Conservation (phyloP, 2,113 vertebrate species). For the Amazona guildingii region DNA sequence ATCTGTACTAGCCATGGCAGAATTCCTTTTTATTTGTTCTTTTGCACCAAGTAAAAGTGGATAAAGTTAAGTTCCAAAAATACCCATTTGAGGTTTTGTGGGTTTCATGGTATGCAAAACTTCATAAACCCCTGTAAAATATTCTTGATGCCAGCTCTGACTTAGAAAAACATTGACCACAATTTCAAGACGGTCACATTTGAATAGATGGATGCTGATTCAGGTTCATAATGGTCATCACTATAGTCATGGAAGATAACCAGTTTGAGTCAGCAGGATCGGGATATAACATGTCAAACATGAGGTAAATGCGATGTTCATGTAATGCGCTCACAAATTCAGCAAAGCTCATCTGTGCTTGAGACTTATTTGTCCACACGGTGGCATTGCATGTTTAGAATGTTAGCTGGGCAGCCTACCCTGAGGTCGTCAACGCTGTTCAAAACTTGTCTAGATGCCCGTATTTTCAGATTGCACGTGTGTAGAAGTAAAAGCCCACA, state of each 20-base stretch:
- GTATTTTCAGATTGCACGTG: fast-evolving
- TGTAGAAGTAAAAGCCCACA: background rate
- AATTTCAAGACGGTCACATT: background rate
- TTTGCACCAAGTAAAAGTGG: background rate
- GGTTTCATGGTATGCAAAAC: background rate
- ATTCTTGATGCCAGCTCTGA: background rate
- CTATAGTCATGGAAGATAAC: background rate
- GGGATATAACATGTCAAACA: background rate
- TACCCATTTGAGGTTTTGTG: fast-evolving
- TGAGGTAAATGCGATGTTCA: background rate
- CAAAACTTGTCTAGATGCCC: fast-evolving
- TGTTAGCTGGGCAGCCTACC: background rate
- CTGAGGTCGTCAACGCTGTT: fast-evolving
- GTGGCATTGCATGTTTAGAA: background rate
- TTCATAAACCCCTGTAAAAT: background rate
- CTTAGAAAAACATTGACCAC: background rate
- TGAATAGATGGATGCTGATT: background rate
- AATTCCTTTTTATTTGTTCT: background rate
- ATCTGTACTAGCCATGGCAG: background rate
- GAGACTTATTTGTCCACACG: background rate
- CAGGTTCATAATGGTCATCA: background rate
- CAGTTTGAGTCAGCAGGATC: background rate
- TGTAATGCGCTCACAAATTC: background rate
- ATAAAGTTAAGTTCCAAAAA: background rate
- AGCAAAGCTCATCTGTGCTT: background rate